These are phyloP conservation scores for honey bee (Apis mellifera) DNA, from an alignment of 1,140 invertebrate species.

Conservation along the genomic window DNA sequence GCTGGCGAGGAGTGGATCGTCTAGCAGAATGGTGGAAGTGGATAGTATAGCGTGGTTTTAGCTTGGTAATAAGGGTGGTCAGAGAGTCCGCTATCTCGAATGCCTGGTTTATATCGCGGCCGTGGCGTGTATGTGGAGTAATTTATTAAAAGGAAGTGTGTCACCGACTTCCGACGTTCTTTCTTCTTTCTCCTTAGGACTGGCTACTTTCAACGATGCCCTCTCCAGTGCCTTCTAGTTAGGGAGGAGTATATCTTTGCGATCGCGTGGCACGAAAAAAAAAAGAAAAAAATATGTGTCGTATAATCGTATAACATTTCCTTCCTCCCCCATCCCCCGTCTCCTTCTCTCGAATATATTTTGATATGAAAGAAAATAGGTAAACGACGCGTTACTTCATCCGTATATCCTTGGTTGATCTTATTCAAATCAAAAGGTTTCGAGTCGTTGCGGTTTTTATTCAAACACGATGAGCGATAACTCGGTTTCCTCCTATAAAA, in stretches of 20 bases:
- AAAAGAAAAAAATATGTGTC: not conserved
- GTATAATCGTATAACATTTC: not conserved
- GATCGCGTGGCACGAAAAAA: too few species aligned
- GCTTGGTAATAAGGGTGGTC: conserved; percentile 23
- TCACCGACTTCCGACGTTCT: conserved; percentile 15
- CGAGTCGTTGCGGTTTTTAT: not conserved
- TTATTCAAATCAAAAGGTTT: not conserved
- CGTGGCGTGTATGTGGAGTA: conserved; percentile 14
- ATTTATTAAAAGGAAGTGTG: conserved; percentile 42
- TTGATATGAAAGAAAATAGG: not conserved
- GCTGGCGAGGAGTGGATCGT: not conserved
- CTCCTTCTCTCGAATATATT: not conserved
- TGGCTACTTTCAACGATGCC: not conserved
- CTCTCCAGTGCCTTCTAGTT: not conserved
- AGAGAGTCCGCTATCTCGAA: conserved; percentile 22
- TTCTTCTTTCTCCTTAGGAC: not conserved
- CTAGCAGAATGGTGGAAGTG: not conserved
- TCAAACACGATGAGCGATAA: conserved; percentile 15
- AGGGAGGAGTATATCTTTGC: too few species aligned
- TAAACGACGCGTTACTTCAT: not conserved
- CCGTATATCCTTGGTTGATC: not conserved
- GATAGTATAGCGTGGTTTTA: conserved; percentile 14
- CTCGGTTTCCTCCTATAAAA: not conserved
- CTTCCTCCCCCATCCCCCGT: too few species aligned
- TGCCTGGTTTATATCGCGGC: conserved; percentile 6